phyloP scores from a whole-genome alignment of 2,113 vertebrate genomes.

The Petroica traversi region DNA sequence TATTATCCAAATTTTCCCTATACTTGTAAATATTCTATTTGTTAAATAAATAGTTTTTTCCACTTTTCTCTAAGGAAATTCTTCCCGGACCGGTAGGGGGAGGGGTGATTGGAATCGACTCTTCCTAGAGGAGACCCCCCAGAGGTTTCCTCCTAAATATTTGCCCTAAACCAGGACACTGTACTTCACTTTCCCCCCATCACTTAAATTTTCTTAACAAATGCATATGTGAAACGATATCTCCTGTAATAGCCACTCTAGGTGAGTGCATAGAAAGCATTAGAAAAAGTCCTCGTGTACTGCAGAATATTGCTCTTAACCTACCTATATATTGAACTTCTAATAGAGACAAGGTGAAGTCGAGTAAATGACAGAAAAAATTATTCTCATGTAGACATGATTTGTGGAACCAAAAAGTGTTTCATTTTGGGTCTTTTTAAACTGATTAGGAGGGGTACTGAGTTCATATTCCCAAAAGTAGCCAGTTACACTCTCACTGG shows the following conservation, averaged over 20 bases:
- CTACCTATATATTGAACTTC: background rate
- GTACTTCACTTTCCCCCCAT: background rate
- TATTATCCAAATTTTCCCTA: too few species aligned
- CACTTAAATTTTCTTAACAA: background rate
- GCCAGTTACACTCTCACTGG: constrained; percentile 68
- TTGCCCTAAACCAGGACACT: too few species aligned
- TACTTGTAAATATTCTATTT: too few species aligned
- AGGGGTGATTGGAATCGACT: too few species aligned
- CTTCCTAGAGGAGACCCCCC: too few species aligned
- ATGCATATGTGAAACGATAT: background rate
- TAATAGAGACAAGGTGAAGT: constrained; percentile 60
- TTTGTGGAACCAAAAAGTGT: constrained; percentile 62
- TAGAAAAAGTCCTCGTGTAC: background rate
- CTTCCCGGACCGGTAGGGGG: too few species aligned
- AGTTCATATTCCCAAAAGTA: constrained; percentile 61
- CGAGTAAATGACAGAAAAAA: constrained; percentile 57
- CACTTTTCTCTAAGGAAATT: too few species aligned
- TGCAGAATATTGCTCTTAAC: background rate
- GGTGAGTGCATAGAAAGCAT: background rate
- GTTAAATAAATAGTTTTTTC: too few species aligned
- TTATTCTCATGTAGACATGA: constrained; percentile 64
- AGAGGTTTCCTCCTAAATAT: too few species aligned
- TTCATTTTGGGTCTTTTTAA: constrained; percentile 6
- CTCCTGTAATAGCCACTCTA: background rate
- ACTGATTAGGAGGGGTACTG: constrained; percentile 1